Conservation (phyloP, 2,888 invertebrate genomes). For the Caprella mutica region DNA sequence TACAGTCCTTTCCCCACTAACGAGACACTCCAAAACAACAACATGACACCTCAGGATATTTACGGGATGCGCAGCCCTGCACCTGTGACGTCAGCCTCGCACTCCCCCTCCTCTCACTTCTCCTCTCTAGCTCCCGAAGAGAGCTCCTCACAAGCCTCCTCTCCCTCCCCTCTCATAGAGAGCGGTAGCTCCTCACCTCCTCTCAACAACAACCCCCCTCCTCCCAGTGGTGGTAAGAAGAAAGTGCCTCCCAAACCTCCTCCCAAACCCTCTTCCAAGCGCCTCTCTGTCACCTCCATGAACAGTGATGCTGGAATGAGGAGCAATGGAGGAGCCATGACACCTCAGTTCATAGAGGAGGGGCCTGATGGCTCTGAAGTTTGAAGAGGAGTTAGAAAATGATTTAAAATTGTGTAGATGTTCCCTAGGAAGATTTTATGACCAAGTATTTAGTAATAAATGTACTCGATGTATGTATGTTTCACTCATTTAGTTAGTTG, state of each 20-base stretch:
- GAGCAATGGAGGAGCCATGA: conserved; percentile 10
- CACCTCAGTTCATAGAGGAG: conserved; percentile 23
- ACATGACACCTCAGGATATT: background rate
- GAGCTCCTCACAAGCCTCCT: background rate
- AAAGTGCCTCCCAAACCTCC: conserved; percentile 37
- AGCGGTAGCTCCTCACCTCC: background rate
- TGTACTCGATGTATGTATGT: too few relatives aligned
- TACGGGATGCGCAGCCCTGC: background rate
- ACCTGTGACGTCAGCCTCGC: conserved; percentile 3
- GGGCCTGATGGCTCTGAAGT: conserved; percentile 34
- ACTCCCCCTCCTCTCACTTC: background rate
- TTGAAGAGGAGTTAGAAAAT: conserved; percentile 15
- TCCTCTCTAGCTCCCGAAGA: background rate
- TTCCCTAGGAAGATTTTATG: too few relatives aligned
- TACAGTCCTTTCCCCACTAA: too few relatives aligned
- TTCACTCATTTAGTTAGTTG: too few relatives aligned
- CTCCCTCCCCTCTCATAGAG: conserved; percentile 7
- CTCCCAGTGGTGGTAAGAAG: conserved; percentile 1
- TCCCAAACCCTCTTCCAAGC: conserved; percentile 35
- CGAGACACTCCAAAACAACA: background rate
- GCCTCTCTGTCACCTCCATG: conserved; percentile 29
- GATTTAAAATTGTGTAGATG: background rate
- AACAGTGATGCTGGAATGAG: conserved; percentile 17
- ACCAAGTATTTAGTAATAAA: too few relatives aligned
- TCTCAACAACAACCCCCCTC: conserved; percentile 9